Evolutionary conservation across 2,797 vertebrate species (phyloP), one percentile per base, ranked within the genome.

Genomic region (Gymnoscopelus braueri): DNA sequence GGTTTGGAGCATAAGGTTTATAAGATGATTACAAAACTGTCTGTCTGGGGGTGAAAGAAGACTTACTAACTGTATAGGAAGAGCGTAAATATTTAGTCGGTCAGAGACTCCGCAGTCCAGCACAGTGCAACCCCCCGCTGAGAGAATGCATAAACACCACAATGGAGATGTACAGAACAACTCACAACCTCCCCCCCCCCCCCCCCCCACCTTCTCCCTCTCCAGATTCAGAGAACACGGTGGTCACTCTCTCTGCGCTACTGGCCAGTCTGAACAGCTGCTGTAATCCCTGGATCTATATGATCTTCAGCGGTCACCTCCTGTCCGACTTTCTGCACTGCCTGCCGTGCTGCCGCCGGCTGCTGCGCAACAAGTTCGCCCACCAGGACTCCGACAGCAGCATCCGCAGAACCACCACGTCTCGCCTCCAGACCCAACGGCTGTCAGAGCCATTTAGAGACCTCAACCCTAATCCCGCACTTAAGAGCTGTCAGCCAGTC

Each of bases 221-320:
- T 24, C 13, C 69, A 98, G 97, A 98, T 74, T 97, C 96, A 0
- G 96, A 98, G 83, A 96, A 96, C 83, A 90, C 95, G 0, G 88
- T 91, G 0, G 91, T 95, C 65, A 95, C 96, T 0, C 94, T 99
- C 66, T 94, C 96, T 0, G 96, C 96, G 0, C 88, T 98, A 78
- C 87, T 99, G 81, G 96, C 94, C 71, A 96, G 96, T 69, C 93
- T 99, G 74, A 99, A 99, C 87, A 98, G 97, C 69, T 99, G 97
- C 90, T 97, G 96, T 78, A 99, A 99, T 85, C 97, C 97, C 0
- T 98, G 97, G 97, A 98, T 99, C 92, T 99, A 98, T 89, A 97
- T 99, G 97, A 91, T 98, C 73, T 98, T 98, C 79, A 97, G 96
- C 0, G 96, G 97, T 0, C 95, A 96, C 69, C 95, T 98, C 35